These are phyloP conservation scores for Euzophera pinguis DNA, from an alignment of 2,888 invertebrate species.

Conservation along the genomic window DNA sequence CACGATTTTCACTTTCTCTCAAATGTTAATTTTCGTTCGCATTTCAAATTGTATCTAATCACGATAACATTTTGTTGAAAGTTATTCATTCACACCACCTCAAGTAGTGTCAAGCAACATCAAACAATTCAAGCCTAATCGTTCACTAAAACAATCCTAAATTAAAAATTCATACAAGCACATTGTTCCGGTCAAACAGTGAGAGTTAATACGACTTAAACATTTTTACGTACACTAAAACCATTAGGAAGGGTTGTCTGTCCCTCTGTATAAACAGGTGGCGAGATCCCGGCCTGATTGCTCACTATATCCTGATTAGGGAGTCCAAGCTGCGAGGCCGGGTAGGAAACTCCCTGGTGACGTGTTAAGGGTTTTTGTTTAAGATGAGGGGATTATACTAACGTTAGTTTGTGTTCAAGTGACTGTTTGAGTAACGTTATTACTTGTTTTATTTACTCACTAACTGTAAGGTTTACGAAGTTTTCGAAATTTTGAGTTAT, in stretches of 20 bases:
- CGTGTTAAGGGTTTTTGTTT: constrained; percentile 12
- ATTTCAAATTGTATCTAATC: too few relatives aligned
- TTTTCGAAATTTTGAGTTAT: too few relatives aligned
- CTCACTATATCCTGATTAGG: constrained; percentile 16
- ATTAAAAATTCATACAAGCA: constrained; percentile 26
- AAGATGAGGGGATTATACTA: constrained; percentile 3
- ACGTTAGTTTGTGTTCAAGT: neutral
- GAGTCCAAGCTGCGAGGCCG: neutral
- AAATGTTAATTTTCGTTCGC: too few relatives aligned
- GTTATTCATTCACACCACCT: neutral
- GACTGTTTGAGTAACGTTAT: constrained; percentile 3
- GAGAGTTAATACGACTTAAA: constrained; percentile 31
- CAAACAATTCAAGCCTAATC: constrained; percentile 15
- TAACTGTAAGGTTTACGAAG: too few relatives aligned
- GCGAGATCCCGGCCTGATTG: constrained; percentile 24
- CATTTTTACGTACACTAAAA: constrained; percentile 46
- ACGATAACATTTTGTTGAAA: too few relatives aligned
- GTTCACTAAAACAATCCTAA: constrained; percentile 15
- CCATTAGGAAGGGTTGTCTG: constrained; percentile 46
- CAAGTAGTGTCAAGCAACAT: too few relatives aligned
- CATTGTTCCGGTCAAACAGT: constrained; percentile 33
- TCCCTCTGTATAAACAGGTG: constrained; percentile 33
- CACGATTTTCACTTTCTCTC: too few relatives aligned
- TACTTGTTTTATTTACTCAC: neutral
- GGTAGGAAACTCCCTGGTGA: constrained; percentile 2